Conservation (phyloP, 2,888 invertebrate genomes). For the Xylota sylvarum region DNA sequence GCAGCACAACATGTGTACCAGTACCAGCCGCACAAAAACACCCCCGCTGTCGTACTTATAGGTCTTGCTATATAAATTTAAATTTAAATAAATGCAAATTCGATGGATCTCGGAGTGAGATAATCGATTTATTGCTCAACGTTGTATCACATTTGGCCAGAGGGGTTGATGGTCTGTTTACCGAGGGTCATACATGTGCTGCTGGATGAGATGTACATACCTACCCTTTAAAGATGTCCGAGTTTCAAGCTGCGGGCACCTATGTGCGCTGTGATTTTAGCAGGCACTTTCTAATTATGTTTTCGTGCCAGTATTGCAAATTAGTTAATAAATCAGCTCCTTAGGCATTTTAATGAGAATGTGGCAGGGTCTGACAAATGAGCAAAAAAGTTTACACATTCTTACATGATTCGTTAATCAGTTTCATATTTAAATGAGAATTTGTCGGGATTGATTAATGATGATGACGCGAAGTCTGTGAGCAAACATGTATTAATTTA, state of each 20-base stretch:
- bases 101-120: slow-evolving; percentile 61
- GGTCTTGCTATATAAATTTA: slow-evolving; percentile 73
- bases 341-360: slow-evolving; percentile 32
- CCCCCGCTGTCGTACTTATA: slow-evolving; percentile 61
- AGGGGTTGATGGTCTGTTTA: slow-evolving; percentile 33
- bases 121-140: slow-evolving; percentile 75
- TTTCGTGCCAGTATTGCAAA: slow-evolving; percentile 23
- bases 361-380: slow-evolving; percentile 61
- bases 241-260: slow-evolving; percentile 23
- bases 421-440: slow-evolving; percentile 73
- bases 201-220: slow-evolving; percentile 1
- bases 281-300: slow-evolving; percentile 1
- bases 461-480: slow-evolving; percentile 42
- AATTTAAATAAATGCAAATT: slow-evolving; percentile 77
- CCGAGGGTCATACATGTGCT: slow-evolving; percentile 39
- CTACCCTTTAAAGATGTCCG: slow-evolving; percentile 65
- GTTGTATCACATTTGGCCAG: slow-evolving; percentile 61
- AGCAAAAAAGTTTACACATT: slow-evolving; percentile 62
- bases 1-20: slow-evolving; percentile 60
- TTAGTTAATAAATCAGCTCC: slow-evolving; percentile 45
- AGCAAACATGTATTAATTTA: slow-evolving; percentile 58
- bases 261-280: slow-evolving; percentile 29
- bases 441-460: slow-evolving; percentile 72
- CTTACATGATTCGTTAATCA: slow-evolving; percentile 67
- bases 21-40: slow-evolving; percentile 60